These are phyloP conservation scores for Stichodactyla helianthus DNA, from an alignment of 64 coral and sea anemone genomes.

Conservation along the genomic window DNA sequence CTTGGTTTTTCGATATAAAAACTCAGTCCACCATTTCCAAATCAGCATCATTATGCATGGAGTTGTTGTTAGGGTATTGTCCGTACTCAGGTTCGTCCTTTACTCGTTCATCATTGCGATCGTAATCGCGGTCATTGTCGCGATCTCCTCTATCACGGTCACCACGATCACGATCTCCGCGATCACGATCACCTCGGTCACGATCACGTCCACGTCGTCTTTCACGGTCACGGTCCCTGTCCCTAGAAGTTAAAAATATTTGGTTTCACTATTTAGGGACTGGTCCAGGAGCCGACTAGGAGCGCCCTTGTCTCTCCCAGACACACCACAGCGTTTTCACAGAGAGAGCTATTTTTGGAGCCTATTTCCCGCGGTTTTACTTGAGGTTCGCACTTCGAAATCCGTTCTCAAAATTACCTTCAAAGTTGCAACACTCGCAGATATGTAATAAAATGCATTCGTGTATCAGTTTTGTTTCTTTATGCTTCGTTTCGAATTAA, in stretches of 20 bases:
- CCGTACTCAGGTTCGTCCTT: constrained; percentile 45
- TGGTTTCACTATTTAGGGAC: neutral
- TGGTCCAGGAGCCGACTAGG: too few species aligned
- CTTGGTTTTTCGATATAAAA: neutral
- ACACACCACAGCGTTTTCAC: too few species aligned
- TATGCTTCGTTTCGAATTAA: too few species aligned
- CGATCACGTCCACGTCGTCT: constrained; percentile 29
- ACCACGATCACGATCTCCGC: constrained; percentile 18
- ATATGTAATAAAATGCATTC: too few species aligned
- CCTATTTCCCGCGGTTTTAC: too few species aligned
- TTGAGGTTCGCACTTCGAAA: too few species aligned
- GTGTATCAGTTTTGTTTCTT: too few species aligned
- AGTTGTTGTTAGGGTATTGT: constrained; percentile 32
- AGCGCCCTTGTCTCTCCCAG: too few species aligned
- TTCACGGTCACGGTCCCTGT: constrained; percentile 38
- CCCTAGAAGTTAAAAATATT: constrained; percentile 10
- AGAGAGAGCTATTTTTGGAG: too few species aligned
- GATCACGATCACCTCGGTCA: constrained; percentile 24
- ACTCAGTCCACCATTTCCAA: constrained; percentile 50
- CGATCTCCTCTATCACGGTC: constrained; percentile 55
- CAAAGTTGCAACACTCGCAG: neutral
- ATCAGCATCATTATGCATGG: constrained; percentile 34
- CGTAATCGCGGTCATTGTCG: constrained; percentile 43
- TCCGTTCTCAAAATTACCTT: too few species aligned
- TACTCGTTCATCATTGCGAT: constrained; percentile 53